phyloP scores from a whole-genome alignment of 2,797 vertebrate species.

The Enteromius paludinosus region DNA sequence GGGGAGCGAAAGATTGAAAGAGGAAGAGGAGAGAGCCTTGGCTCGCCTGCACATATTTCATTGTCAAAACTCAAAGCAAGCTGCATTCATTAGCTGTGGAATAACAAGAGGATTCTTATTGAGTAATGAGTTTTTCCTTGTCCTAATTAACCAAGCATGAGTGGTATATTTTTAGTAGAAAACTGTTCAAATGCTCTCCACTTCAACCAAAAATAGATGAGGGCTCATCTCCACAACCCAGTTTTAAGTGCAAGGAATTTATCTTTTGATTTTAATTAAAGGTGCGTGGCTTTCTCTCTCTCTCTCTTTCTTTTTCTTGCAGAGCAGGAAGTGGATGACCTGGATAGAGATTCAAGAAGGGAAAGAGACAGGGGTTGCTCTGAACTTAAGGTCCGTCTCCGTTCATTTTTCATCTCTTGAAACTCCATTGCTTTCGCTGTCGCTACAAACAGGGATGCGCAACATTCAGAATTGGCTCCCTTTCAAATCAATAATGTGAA shows the following conservation, averaged over 20 bases:
- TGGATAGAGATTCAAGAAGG: conserved; percentile 49
- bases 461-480: not conserved
- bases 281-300: conserved; percentile 63
- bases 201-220: conserved; percentile 79
- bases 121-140: conserved; percentile 86
- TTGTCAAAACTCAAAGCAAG: conserved; percentile 75
- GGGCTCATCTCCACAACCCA: conserved; percentile 79
- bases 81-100: conserved; percentile 79
- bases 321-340: conserved; percentile 59
- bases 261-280: conserved; percentile 90
- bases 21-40: conserved; percentile 39
- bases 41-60: conserved; percentile 76
- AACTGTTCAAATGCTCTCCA: conserved; percentile 71
- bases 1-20: conserved; percentile 37
- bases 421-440: not conserved
- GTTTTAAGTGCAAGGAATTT: conserved; percentile 77
- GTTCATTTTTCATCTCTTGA: conserved; percentile 34
- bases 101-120: conserved; percentile 84
- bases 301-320: conserved; percentile 25
- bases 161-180: conserved; percentile 70
- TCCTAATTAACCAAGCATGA: conserved; percentile 84
- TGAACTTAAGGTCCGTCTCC: conserved; percentile 23
- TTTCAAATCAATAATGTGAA: not conserved
- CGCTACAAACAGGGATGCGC: not conserved
- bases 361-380: not conserved